phyloP scores from a whole-genome alignment of 1,140 invertebrate genomes.

The Hyles vespertilio region DNA sequence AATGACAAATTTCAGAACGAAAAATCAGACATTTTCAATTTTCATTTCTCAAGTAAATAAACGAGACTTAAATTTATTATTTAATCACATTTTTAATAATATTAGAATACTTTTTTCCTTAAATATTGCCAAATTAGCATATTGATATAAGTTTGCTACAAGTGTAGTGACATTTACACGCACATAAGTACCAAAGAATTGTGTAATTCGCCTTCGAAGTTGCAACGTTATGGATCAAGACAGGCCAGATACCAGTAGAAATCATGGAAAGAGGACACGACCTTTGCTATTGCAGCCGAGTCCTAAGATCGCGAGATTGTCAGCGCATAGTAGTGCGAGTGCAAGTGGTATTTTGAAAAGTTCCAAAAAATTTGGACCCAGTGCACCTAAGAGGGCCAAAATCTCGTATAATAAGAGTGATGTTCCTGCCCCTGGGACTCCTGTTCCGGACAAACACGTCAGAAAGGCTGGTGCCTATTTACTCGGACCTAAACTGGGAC shows the following conservation, averaged over 20 bases:
- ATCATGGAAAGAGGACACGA: constrained; percentile 64
- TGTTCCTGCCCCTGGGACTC: constrained; percentile 58
- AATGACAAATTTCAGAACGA: constrained; percentile 5
- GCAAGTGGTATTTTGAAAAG: constrained; percentile 48
- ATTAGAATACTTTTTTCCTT: background rate
- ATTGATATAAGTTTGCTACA: background rate
- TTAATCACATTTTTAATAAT: background rate
- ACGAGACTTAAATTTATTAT: constrained; percentile 12
- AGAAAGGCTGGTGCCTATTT: constrained; percentile 82
- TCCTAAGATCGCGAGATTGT: constrained; percentile 56
- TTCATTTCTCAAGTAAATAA: constrained; percentile 34
- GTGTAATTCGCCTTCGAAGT: constrained; percentile 4
- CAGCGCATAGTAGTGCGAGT: constrained; percentile 47
- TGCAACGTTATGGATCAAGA: constrained; percentile 59
- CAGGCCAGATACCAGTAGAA: constrained; percentile 52
- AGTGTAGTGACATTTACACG: background rate
- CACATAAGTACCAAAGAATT: background rate
- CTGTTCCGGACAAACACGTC: constrained; percentile 65
- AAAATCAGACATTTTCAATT: constrained; percentile 32
- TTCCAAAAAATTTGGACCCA: constrained; percentile 43
- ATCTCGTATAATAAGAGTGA: constrained; percentile 51
- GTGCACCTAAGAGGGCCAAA: constrained; percentile 42
- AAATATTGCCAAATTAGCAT: constrained; percentile 1
- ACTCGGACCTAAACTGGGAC: constrained; percentile 83
- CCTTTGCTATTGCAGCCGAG: constrained; percentile 64